Base-by-base conservation (phyloP, 2,888 invertebrate genomes). In the Mallateleia sp. region DNA sequence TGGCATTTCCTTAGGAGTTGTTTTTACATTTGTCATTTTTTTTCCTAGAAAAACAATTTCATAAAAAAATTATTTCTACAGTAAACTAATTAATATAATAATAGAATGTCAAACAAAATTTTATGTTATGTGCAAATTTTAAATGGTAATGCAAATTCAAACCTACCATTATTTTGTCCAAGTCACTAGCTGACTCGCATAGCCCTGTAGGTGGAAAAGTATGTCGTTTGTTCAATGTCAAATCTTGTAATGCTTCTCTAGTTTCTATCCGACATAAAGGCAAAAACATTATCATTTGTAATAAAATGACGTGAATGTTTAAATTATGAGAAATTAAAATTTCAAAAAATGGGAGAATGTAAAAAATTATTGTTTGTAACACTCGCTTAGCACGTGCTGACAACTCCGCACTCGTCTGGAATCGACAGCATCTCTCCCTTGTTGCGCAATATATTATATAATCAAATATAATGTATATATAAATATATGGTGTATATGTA, bases 101-200 rank as follows among this genome's bases (percentile, higher is more conserved):
- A 38, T 7, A 38, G 14, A 38, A 38, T 11, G 14, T 11, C 38
- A 38, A 38, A 38, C 38, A 38, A 38, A 11, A 38, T 38, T 38
- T 38, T 38, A 11, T 38, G 14, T 11, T n/a, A n/a, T n/a, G n/a
- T n/a, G n/a, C n/a, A 38, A 38, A 38, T 38, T 38, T 38, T 38
- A 38, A 38, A 38, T 38, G 14, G 38, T 38, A 32, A 32, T 32
- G 32, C 7, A 38, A 38, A 38, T 38, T 38, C 14, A 14, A 6
- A 32, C 58, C 14, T 58, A 58, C 58, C 24, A 58, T 58, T 58
- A 5, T 22, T 58, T n/a, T 20, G 20, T 58, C 58, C 32, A 32
- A 58, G 14, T 58, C 58, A 32, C 32, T 58, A 58, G 58, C 58
- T 58, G 58, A 58, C 25, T 58, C 58, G 32, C 58, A 58, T 32